Conservation (phyloP, 2,113 vertebrate genomes). For the Lamprotornis superbus region DNA sequence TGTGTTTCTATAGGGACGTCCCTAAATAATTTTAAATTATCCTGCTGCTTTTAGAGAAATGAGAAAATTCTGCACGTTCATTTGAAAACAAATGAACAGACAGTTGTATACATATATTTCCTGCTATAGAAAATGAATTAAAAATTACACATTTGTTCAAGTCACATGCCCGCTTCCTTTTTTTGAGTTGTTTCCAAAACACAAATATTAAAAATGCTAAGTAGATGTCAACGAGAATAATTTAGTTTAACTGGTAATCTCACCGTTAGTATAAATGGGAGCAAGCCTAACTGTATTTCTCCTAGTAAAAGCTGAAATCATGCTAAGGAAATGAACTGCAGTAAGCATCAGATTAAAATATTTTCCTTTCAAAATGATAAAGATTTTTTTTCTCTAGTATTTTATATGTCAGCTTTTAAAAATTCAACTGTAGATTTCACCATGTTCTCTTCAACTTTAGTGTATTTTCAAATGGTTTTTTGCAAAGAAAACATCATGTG, state of each 20-base stretch:
- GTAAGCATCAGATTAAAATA: background rate
- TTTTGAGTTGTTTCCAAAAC: background rate
- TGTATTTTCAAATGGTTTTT: background rate
- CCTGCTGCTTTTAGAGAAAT: background rate
- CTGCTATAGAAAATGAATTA: background rate
- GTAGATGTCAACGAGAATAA: background rate
- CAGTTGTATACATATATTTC: background rate
- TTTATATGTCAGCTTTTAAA: background rate
- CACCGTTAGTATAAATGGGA: background rate
- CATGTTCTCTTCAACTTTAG: background rate
- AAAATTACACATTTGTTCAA: background rate
- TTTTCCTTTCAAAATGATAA: background rate
- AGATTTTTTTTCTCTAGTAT: background rate
- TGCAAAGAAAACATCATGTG: background rate
- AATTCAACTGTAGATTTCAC: background rate
- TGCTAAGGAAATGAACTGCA: background rate
- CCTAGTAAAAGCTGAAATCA: constrained; percentile 30
- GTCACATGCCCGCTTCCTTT: background rate
- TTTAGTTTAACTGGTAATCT: background rate
- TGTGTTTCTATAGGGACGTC: background rate
- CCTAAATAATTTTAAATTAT: background rate
- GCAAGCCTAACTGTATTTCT: background rate
- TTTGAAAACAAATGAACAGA: background rate
- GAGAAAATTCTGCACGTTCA: accelerated
- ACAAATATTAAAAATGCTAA: constrained; percentile 5